Evolutionary conservation across 2,113 vertebrate species (phyloP), one percentile per base, ranked within the genome.

Genomic region (Xiphophorus maculatus): DNA sequence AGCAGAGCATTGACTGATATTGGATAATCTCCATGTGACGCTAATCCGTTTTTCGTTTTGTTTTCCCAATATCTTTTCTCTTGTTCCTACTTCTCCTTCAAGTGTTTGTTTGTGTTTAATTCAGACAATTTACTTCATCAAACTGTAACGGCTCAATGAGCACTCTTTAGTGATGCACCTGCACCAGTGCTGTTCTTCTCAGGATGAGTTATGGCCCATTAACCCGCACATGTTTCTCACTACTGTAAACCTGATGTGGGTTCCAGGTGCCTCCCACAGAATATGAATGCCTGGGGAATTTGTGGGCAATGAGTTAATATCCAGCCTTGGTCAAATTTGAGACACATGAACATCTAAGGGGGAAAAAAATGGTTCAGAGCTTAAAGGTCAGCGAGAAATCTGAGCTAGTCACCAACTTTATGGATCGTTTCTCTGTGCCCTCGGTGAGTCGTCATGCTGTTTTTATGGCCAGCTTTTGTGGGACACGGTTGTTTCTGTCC

Each of bases 251-350:
- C 35, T 75, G 75, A 61, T 65, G 71, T 17, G 62, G 75, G 69
- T 3, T 84, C 83, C 88, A 89, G 88, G 83, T 87, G 84, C 76
- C 76, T 76, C 60, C 69, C 63, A 66, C 61, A 74, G 61, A 71
- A 62, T 84, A 76, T 71, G 77, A 33, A 29, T 30, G 63, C 69
- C 76, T 10, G 68, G 84, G 70, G 73, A 75, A 63, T 5, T 9
- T 51, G 64, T 42, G 42, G 22, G 62, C 62, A 22, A 60, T 17
- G 13, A 62, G 37, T 80, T 69, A 44, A 77, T 80, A 69, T 71
- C 48, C 42, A 11, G 37, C 42, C 60, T 64, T 48, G 19, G 40
- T 66, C 8, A 28, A 1, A 73, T 71, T 66, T 58, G 35, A 69
- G 71, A 85, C 66, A 74, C 78, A 86, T 63, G 65, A 54, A n/a